Percentiles rank a stretch among this genome's conserved stretches.
Conservation (phyloP, 2,113 vertebrate species). For the Poeciliopsis turrubarensis region DNA sequence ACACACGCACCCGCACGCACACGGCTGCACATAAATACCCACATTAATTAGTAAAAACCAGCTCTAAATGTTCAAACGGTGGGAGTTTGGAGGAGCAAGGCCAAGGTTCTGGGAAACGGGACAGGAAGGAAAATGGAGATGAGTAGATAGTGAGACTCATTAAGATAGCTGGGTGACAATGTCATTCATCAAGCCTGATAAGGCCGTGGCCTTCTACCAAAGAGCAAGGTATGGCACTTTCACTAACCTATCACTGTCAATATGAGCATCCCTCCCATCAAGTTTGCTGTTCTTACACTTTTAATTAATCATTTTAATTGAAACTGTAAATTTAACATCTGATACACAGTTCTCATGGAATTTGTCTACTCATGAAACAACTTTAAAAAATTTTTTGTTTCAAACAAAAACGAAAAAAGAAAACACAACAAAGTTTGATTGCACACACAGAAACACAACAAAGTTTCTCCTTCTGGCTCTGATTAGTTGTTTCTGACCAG, state of each 20-base stretch:
- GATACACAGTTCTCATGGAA: background rate
- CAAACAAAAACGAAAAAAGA: no score
- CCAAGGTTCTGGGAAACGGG: slow-evolving; percentile 69
- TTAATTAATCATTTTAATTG: slow-evolving; percentile 22
- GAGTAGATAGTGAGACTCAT: slow-evolving; percentile 75
- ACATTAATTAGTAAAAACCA: slow-evolving; percentile 23
- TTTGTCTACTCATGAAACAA: no score
- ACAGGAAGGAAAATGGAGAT: slow-evolving; percentile 72
- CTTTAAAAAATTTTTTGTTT: no score
- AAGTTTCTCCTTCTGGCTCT: no score
- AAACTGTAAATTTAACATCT: background rate
- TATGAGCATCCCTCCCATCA: slow-evolving; percentile 30
- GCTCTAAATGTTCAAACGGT: slow-evolving; percentile 62
- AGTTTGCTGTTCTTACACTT: slow-evolving; percentile 43
- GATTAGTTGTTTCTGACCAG: no score
- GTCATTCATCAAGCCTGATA: slow-evolving; percentile 77
- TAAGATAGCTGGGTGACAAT: slow-evolving; percentile 84
- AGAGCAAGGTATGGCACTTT: slow-evolving; percentile 65
- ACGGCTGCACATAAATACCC: background rate
- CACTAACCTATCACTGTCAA: slow-evolving; percentile 67
- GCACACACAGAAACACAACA: no score
- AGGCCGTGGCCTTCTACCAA: slow-evolving; percentile 66
- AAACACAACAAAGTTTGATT: no score
- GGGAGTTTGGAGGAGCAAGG: slow-evolving; percentile 68
- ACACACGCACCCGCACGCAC: background rate